Evolutionary conservation across 2,888 invertebrate genomes (phyloP), one percentile per base, ranked within the genome.

Genomic region (Archips crataeganus): DNA sequence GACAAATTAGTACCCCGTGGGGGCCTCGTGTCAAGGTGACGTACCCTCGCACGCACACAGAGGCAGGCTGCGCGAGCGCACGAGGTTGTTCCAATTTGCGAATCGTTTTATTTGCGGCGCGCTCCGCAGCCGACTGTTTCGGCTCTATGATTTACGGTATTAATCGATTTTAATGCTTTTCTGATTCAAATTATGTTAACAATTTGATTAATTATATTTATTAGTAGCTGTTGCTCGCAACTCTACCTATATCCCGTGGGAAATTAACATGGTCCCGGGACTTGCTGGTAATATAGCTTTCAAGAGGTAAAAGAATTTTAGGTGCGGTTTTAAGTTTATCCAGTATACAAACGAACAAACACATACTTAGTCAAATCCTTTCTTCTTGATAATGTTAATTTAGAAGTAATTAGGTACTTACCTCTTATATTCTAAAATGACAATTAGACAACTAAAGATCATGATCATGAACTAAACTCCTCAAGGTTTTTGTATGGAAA

Each of bases 21-120:
- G 90, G 90, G 92, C 92, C 87, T 89, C 89, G 91, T 87, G 90
- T 88, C 90, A 90, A 92, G 91, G 91, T 92, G 91, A 90, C 89
- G 91, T 90, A 92, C 93, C 93, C 93, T 89, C 84, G 84, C 84
- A 80, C 84, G 84, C 87, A 84, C 76, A 80, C 79, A 80, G 76
- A 75, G 69, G 79, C 81, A 79, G 79, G 57, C 69, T 81, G 85
- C 85, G 84, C 84, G 54, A 72, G 85, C 82, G 85, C 82, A 80
- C 79, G 78, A 78, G 76, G 79, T 81, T 80, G 81, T 81, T 79
- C 79, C 79, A 81, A 80, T 83, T 83, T 82, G 85, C 84, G 79
- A 84, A 82, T 83, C 62, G 79, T 75, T 76, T 77, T 79, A 79
- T 79, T 79, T 77, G 76, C 76, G 72, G 77, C 75, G 70, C 70